Conservation (phyloP, 1,140 invertebrate genomes). For the Belonocnema kinseyi region DNA sequence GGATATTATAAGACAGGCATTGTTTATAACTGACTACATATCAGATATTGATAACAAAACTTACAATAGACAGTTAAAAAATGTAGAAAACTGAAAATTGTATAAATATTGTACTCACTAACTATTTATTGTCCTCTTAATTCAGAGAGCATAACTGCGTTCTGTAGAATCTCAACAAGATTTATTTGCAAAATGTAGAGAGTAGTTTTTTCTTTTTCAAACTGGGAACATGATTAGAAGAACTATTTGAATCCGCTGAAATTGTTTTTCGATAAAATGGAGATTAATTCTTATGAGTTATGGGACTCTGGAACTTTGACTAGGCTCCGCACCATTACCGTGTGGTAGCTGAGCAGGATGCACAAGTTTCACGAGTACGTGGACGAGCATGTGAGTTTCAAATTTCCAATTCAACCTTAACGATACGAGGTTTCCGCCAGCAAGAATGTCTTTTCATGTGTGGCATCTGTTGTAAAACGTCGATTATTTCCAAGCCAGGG, state of each 20-base stretch:
- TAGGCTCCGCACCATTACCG: slow-evolving; percentile 3
- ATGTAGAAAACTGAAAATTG: too few species aligned
- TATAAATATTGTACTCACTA: background rate
- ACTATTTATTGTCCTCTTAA: background rate
- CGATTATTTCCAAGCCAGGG: background rate
- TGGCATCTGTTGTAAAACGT: background rate
- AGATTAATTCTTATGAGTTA: slow-evolving; percentile 24
- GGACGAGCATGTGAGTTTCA: slow-evolving; percentile 5
- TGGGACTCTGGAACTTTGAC: slow-evolving; percentile 11
- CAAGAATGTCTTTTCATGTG: background rate
- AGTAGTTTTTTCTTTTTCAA: background rate
- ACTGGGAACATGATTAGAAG: background rate
- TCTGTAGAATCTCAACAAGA: background rate
- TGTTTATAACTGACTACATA: too few species aligned
- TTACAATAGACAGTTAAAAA: too few species aligned
- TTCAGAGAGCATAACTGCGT: background rate
- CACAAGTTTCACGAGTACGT: slow-evolving; percentile 9
- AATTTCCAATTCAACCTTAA: slow-evolving; percentile 18
- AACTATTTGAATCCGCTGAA: background rate
- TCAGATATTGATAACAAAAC: too few species aligned
- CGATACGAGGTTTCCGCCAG: background rate
- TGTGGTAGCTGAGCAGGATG: background rate
- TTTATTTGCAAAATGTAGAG: background rate
- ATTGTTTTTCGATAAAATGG: slow-evolving; percentile 15
- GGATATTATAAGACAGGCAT: too few species aligned